Percentiles rank a stretch among this genome's conserved stretches.
phyloP scores from a whole-genome alignment of 2,888 invertebrate genomes.

The Cactoblastis cactorum region DNA sequence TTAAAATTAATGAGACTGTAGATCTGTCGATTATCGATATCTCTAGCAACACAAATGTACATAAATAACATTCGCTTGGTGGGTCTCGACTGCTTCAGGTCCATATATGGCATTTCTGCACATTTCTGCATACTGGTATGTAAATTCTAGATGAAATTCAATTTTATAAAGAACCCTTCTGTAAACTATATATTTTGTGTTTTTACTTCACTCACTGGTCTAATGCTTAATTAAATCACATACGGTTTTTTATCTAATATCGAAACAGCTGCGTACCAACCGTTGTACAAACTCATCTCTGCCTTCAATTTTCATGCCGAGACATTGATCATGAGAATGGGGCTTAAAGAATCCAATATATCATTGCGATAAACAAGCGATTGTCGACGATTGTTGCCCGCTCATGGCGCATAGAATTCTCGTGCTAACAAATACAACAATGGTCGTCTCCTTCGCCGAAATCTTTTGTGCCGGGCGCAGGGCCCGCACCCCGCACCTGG shows the following conservation, averaged over 20 bases:
- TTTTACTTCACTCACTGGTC: constrained; percentile 53
- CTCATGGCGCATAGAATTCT: constrained; percentile 52
- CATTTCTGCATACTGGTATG: neutral
- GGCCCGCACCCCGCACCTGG: constrained; percentile 73
- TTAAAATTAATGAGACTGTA: neutral
- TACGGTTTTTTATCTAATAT: constrained; percentile 62
- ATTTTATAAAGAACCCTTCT: neutral
- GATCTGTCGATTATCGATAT: neutral
- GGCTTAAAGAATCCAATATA: constrained; percentile 58
- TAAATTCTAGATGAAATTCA: neutral
- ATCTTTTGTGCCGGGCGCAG: constrained; percentile 68
- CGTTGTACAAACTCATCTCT: constrained; percentile 37
- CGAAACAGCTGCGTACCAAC: constrained; percentile 54
- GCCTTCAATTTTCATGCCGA: constrained; percentile 34
- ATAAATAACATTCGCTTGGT: neutral
- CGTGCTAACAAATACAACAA: constrained; percentile 65
- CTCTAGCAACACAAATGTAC: neutral
- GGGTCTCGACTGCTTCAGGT: neutral
- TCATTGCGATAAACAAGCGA: constrained; percentile 60
- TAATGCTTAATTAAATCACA: constrained; percentile 78
- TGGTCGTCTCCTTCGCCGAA: constrained; percentile 65
- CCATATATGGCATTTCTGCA: neutral
- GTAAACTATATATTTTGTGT: neutral
- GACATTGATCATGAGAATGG: constrained; percentile 39
- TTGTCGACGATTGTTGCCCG: constrained; percentile 42